Evolutionary conservation across 2,797 vertebrate species (phyloP), one percentile per base, ranked within the genome.

Genomic region (Sarcoramphus papa): DNA sequence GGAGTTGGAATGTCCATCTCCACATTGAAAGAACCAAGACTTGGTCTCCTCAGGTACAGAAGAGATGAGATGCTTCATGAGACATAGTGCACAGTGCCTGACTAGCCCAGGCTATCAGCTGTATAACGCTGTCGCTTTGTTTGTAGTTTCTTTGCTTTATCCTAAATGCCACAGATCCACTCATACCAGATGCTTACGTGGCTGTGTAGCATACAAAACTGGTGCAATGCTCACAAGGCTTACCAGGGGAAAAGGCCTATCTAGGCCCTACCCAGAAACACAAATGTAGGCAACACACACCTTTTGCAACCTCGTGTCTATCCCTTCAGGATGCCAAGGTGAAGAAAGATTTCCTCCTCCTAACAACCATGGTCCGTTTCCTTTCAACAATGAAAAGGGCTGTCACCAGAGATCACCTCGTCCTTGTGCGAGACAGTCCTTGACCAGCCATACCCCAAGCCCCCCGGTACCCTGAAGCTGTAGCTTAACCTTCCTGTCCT

Each of bases 381-480:
- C 59, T 70, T 53, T 68, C 0, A 0, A 20, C 3, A 45, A 9
- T 0, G 5, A 74, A 28, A 51, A 67, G 27, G 35, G 30, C 37
- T 77, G 45, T 15, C 47, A 80, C 59, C 12, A 82, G 68, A 91
- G 16, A 68, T 70, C 62, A 45, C 11, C 28, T 60, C 3, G 0
- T 53, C 45, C 21, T 54, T 35, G 40, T 37, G 41, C 6, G 8
- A 92, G 57, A 69, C 23, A 48, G 37, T 20, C 63, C 60, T 28
- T 54, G 35, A 64, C 22, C 24, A 67, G 75, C 37, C 50, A 33
- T 11, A 53, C 10, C 56, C 41, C 43, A 68, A 70, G 35, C 12
- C 24, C 83, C 68, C 33, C 3, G 4, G n/a, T 3, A 53, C 19
- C 14, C 51, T 81, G 59, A 77, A 87, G 50, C 41, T 45, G 12